These are phyloP conservation scores for Empidonax alnorum DNA, from an alignment of 2,113 vertebrate genomes.

Conservation along the genomic window DNA sequence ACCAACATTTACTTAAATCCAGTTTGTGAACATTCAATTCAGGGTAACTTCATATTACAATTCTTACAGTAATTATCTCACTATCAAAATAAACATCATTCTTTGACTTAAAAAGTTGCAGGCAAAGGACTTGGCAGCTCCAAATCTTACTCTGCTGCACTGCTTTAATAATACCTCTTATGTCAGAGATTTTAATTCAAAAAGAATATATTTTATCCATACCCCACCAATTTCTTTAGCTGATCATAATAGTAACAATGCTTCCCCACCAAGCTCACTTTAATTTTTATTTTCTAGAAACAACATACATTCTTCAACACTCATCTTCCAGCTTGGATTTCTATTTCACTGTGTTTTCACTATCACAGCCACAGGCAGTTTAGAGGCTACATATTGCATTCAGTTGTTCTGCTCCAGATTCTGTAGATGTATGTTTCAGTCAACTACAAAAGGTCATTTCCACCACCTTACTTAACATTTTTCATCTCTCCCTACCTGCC, in stretches of 20 bases:
- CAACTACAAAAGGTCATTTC: not conserved
- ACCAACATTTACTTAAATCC: not conserved
- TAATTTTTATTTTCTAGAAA: not conserved
- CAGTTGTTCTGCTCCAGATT: not conserved
- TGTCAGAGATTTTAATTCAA: not conserved
- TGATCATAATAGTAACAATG: not conserved
- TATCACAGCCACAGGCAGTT: not conserved
- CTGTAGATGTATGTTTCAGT: not conserved
- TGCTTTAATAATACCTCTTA: not conserved
- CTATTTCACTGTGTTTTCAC: not conserved
- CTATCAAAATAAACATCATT: not conserved
- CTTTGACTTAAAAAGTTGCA: not conserved
- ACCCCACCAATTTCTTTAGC: not conserved
- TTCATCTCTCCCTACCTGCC: not conserved
- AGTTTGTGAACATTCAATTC: not conserved
- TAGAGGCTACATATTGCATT: not conserved
- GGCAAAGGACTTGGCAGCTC: not conserved
- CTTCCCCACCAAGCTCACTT: not conserved
- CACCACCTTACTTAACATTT: not conserved
- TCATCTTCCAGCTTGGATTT: not conserved
- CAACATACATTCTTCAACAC: not conserved
- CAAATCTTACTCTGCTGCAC: not conserved
- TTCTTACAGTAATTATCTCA: not conserved
- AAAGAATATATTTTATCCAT: not conserved
- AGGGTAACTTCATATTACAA: not conserved